A percentile compares a stretch with the other conserved stretches of the same genome.
Conservation (phyloP, 2,113 vertebrate genomes). For the Pterocles burchelli region DNA sequence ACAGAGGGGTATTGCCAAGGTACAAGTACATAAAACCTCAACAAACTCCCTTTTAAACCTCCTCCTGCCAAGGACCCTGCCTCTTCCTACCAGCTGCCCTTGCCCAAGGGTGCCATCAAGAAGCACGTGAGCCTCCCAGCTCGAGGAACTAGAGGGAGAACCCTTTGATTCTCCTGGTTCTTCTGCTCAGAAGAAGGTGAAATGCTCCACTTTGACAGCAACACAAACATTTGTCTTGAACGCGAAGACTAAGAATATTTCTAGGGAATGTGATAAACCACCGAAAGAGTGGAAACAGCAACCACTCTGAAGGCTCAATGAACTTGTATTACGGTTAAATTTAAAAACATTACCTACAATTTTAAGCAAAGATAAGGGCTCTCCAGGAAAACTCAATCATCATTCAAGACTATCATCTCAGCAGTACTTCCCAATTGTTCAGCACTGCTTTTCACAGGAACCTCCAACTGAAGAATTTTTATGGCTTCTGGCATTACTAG, state of each 20-base stretch:
- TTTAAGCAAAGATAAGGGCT: constrained; percentile 54
- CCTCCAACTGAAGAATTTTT: constrained; percentile 55
- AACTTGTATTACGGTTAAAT: constrained; percentile 5
- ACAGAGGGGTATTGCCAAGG: not conserved
- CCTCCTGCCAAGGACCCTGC: not conserved
- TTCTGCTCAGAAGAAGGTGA: not conserved
- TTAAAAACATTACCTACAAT: constrained; percentile 42
- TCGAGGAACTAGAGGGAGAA: not conserved
- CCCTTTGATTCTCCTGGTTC: not conserved
- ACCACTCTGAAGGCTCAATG: not conserved
- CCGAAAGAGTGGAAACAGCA: not conserved
- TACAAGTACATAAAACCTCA: not conserved
- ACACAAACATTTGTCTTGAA: not conserved
- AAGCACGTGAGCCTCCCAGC: not conserved
- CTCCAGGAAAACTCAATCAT: constrained; percentile 63
- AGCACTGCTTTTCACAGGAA: not conserved
- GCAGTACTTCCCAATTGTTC: not conserved
- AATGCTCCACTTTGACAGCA: not conserved
- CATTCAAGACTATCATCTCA: constrained; percentile 60
- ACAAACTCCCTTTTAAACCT: not conserved
- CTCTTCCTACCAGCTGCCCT: not conserved
- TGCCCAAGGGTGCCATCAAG: not conserved
- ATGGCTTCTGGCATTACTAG: constrained; percentile 47
- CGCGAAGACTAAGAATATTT: not conserved
- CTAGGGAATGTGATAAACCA: not conserved